A percentile compares a stretch with the other conserved stretches of the same genome.
Conservation (phyloP, 2,888 invertebrate genomes). For the Junonia oenone region DNA sequence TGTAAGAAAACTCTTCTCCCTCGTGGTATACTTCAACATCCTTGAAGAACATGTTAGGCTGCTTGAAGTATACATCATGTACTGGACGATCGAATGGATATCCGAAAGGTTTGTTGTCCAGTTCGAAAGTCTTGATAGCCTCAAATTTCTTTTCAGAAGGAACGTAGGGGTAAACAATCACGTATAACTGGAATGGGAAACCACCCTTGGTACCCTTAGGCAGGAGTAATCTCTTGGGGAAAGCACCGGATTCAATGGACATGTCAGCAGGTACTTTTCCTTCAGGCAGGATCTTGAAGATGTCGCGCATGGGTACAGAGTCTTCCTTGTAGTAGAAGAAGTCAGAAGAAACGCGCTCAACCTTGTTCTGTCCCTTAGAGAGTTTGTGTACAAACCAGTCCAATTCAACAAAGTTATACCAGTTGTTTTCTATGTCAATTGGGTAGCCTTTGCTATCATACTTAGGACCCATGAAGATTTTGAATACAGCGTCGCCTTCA, state of each 20-base stretch:
- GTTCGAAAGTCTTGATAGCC: constrained; percentile 42
- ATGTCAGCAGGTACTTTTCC: constrained; percentile 72
- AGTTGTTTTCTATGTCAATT: constrained; percentile 73
- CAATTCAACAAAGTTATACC: constrained; percentile 80
- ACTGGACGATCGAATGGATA: constrained; percentile 81
- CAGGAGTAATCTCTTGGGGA: constrained; percentile 84
- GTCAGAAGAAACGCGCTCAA: constrained; percentile 83
- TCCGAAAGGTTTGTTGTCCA: constrained; percentile 75
- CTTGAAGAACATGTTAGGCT: constrained; percentile 81
- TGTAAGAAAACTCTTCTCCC: constrained; percentile 51
- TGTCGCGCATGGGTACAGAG: constrained; percentile 78
- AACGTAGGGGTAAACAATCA: constrained; percentile 79
- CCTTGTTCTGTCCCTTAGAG: constrained; percentile 80
- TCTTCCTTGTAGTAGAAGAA: constrained; percentile 82
- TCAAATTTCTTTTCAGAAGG: constrained; percentile 49
- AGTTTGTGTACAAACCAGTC: constrained; percentile 81
- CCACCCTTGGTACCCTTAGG: constrained; percentile 86
- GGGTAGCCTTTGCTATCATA: constrained; percentile 78
- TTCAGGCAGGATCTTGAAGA: constrained; percentile 80
- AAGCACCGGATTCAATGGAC: constrained; percentile 75
- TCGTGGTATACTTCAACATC: constrained; percentile 78
- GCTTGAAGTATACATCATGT: constrained; percentile 58
- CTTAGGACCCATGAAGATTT: constrained; percentile 85
- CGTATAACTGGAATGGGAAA: constrained; percentile 82
- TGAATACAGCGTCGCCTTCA: constrained; percentile 77